These are phyloP conservation scores for Sipha flava DNA, from an alignment of 1,140 invertebrate genomes.

Conservation along the genomic window DNA sequence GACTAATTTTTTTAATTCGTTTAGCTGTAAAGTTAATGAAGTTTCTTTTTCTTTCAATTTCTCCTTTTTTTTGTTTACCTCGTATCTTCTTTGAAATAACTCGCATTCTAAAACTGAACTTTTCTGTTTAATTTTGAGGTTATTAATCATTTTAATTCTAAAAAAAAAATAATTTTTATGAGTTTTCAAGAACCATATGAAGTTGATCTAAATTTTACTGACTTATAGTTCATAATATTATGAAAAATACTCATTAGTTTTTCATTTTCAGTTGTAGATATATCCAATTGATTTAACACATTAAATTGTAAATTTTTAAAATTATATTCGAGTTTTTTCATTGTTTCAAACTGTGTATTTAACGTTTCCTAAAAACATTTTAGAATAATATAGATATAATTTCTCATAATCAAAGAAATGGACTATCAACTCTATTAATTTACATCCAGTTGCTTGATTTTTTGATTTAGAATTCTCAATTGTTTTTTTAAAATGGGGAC, in stretches of 20 bases:
- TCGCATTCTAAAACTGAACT: background rate
- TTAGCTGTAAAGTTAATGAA: background rate
- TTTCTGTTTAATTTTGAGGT: background rate
- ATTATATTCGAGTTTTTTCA: background rate
- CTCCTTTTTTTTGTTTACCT: background rate
- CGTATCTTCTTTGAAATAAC: background rate
- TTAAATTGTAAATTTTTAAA: background rate
- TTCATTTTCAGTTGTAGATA: background rate
- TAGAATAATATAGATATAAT: background rate
- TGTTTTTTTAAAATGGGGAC: background rate
- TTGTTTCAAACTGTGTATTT: background rate
- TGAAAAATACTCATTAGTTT: background rate
- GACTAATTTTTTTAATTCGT: background rate
- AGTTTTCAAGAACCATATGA: too few species aligned
- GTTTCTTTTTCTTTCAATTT: background rate
- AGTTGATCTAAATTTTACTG: too few species aligned
- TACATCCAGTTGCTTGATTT: background rate
- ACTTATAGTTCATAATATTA: background rate
- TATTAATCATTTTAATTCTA: background rate
- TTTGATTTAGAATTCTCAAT: background rate
- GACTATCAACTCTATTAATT: background rate
- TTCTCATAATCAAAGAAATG: background rate
- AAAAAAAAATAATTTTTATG: background rate
- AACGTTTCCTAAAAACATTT: background rate
- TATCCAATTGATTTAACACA: background rate